Conservation (phyloP, 2,113 vertebrate genomes). For the Oenanthe melanoleuca region DNA sequence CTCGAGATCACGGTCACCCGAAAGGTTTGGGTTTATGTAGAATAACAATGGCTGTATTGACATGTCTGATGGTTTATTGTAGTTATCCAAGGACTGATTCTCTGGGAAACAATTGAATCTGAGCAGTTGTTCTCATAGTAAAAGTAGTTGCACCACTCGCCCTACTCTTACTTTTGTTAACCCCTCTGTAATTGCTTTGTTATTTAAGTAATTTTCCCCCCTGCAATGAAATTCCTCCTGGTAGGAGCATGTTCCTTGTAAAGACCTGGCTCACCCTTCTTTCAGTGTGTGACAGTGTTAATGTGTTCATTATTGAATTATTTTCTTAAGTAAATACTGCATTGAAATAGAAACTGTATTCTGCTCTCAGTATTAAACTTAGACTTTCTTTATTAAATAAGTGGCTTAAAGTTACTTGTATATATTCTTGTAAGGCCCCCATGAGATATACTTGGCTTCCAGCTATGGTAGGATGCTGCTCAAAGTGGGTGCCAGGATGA, state of each 20-base stretch:
- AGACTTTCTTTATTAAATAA: not conserved
- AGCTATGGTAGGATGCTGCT: slow-evolving; percentile 45
- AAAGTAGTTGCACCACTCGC: not conserved
- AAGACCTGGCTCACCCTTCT: not conserved
- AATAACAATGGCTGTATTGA: slow-evolving; percentile 89
- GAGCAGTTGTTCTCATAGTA: not conserved
- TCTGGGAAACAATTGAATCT: slow-evolving; percentile 13
- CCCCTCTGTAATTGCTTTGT: not conserved
- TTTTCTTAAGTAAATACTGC: not conserved
- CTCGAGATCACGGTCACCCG: slow-evolving; percentile 97
- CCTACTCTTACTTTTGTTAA: not conserved
- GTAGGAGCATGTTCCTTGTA: not conserved
- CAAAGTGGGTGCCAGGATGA: not conserved
- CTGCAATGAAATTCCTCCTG: not conserved
- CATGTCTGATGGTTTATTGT: slow-evolving; percentile 39
- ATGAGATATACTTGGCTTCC: slow-evolving; percentile 41
- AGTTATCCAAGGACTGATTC: slow-evolving; percentile 11
- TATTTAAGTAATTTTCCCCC: not conserved
- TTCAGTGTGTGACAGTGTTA: not conserved
- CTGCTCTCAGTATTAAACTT: not conserved
- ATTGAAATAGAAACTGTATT: not conserved
- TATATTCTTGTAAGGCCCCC: not conserved
- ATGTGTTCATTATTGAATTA: not conserved
- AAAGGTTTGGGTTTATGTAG: slow-evolving; percentile 99
- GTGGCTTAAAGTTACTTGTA: not conserved